Conservation (phyloP, 2,113 vertebrate species). For the Collichthys lucidus region DNA sequence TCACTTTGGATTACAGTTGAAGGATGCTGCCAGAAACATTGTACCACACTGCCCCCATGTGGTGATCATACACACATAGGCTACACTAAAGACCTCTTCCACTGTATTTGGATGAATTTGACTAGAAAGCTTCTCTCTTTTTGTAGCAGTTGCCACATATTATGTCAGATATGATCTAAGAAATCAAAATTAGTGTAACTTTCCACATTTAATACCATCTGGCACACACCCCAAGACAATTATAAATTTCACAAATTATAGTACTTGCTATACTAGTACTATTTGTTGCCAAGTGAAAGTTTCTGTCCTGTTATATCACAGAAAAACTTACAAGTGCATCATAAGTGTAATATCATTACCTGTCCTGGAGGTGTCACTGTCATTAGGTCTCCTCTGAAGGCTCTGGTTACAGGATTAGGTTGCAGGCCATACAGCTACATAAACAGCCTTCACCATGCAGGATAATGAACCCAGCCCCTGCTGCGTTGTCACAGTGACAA, state of each 20-base stretch:
- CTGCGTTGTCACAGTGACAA: conserved; percentile 32
- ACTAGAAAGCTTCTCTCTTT: not conserved
- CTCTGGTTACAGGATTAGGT: conserved; percentile 73
- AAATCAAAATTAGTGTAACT: not conserved
- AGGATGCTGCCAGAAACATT: conserved; percentile 38
- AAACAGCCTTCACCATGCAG: conserved; percentile 21
- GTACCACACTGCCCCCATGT: conserved; percentile 74
- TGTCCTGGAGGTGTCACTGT: conserved; percentile 41
- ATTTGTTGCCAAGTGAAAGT: too few relatives aligned
- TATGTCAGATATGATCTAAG: not conserved
- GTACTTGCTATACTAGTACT: too few relatives aligned
- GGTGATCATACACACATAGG: conserved; percentile 42
- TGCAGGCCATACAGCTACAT: conserved; percentile 54
- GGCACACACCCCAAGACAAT: not conserved
- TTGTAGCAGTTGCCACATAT: not conserved
- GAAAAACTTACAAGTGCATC: not conserved
- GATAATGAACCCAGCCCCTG: conserved; percentile 26
- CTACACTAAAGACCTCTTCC: not conserved
- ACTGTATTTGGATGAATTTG: not conserved
- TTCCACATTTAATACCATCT: not conserved
- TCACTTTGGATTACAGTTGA: conserved; percentile 75
- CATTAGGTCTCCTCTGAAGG: conserved; percentile 26
- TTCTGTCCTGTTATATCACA: not conserved
- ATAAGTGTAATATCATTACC: conserved; percentile 37
- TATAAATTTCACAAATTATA: not conserved